A percentile compares a stretch with the other conserved stretches of the same genome.
Conservation (phyloP, 92 coral and sea anemone species). For the Virgularia gustaviana region DNA sequence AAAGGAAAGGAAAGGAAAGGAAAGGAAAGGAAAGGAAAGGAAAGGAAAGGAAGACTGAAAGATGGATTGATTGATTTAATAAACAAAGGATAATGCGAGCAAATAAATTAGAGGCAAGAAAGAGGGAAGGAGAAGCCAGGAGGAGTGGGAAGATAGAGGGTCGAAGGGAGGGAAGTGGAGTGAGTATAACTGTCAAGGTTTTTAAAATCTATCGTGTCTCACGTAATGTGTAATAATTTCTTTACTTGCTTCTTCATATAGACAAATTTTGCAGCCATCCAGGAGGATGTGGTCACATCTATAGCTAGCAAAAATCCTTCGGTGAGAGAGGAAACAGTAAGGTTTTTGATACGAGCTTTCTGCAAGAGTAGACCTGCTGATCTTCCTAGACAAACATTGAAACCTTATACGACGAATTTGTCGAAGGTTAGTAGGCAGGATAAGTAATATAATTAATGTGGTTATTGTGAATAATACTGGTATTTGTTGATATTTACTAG, state of each 20-base stretch:
- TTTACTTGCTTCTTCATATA: constrained; percentile 1
- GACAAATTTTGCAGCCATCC: constrained; percentile 87
- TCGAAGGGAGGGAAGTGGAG: no score
- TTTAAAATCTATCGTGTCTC: neutral
- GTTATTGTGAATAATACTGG: no score
- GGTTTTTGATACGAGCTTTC: constrained; percentile 71
- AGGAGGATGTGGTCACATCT: constrained; percentile 71
- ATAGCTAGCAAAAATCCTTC: constrained; percentile 85
- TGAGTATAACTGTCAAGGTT: neutral
- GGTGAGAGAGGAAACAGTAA: constrained; percentile 83
- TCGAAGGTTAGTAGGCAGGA: constrained; percentile 65
- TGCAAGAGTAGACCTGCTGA: constrained; percentile 77
- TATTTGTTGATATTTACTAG: no score
- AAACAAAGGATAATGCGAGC: no score
- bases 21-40: no score
- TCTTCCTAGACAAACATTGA: constrained; percentile 78
- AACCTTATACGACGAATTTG: constrained; percentile 77
- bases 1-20: no score
- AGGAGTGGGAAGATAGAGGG: no score
- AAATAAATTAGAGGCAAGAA: no score
- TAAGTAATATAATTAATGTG: no score
- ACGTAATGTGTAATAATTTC: neutral
- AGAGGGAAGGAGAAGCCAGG: no score
- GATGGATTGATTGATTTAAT: no score
- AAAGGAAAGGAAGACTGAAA: no score